Evolutionary conservation across 2,888 invertebrate genomes (phyloP).

Genomic region (Tridacna crocea): DNA sequence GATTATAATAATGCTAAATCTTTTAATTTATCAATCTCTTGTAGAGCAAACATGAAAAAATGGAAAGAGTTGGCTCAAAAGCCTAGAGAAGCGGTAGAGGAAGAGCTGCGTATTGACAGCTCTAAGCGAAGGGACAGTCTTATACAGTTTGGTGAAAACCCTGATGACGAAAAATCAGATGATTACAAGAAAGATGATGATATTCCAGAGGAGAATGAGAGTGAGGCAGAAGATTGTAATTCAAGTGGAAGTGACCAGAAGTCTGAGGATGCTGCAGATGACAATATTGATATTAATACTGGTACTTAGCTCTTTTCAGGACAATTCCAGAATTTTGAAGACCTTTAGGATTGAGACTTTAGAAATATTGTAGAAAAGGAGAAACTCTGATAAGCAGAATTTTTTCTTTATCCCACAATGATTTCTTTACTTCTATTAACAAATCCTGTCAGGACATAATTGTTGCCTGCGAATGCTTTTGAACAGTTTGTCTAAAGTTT

Average conservation of each 20-base stretch:
- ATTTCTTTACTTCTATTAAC: neutral
- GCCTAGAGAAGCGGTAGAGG: slow-evolving; percentile 71
- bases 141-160: slow-evolving; percentile 56
- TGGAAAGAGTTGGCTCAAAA: slow-evolving; percentile 87
- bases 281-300: neutral
- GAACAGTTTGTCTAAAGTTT: too few relatives aligned
- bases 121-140: slow-evolving; percentile 55
- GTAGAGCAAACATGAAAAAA: slow-evolving; percentile 86
- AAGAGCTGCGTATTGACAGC: slow-evolving; percentile 50
- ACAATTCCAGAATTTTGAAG: neutral
- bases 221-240: slow-evolving; percentile 19
- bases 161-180: slow-evolving; percentile 47
- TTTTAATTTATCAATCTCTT: too few relatives aligned
- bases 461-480: neutral
- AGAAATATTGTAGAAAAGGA: neutral
- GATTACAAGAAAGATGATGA: slow-evolving; percentile 38
- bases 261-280: neutral
- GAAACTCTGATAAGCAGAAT: neutral
- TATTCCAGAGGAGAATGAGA: slow-evolving; percentile 47
- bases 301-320: neutral
- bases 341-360: neutral
- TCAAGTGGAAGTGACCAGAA: slow-evolving; percentile 19
- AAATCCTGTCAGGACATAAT: neutral
- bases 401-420: neutral
- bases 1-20: too few relatives aligned